phyloP scores from a whole-genome alignment of 2,888 invertebrate genomes.

The Monopis laevigella region DNA sequence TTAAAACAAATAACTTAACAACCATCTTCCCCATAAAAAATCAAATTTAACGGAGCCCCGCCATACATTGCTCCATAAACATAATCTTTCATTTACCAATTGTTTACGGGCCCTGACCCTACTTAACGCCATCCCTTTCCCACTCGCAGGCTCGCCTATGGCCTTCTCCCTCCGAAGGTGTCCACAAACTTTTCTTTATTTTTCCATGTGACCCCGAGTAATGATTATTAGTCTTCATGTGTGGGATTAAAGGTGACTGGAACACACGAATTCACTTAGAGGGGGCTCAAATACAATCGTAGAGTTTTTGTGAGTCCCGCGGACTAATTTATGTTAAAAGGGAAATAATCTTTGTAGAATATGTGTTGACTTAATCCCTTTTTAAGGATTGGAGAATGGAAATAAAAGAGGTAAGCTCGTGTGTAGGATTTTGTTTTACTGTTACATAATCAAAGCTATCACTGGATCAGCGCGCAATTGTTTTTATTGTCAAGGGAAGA shows the following conservation, averaged over 20 bases:
- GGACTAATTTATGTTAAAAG: too few species aligned
- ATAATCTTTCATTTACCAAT: constrained; percentile 63
- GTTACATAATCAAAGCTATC: too few species aligned
- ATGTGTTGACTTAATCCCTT: too few species aligned
- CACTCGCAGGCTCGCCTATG: constrained; percentile 6
- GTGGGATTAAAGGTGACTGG: constrained; percentile 47
- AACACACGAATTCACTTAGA: constrained; percentile 63
- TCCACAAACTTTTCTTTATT: constrained; percentile 29
- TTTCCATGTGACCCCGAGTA: constrained; percentile 26
- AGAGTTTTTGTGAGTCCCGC: too few species aligned
- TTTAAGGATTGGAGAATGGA: too few species aligned
- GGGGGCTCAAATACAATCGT: constrained; percentile 14
- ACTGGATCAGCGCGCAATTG: too few species aligned
- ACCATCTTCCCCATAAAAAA: constrained; percentile 31
- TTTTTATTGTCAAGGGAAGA: too few species aligned
- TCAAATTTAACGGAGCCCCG: constrained; percentile 48
- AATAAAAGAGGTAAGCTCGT: too few species aligned
- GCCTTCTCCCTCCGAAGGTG: constrained; percentile 22
- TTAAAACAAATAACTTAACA: too few species aligned
- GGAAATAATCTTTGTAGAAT: too few species aligned
- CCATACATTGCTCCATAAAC: constrained; percentile 61
- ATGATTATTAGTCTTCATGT: constrained; percentile 54
- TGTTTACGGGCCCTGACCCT: constrained; percentile 43
- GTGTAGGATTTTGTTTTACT: too few species aligned
- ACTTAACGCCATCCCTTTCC: constrained; percentile 27